Conservation (phyloP, 2,888 invertebrate genomes). For the Trichacis sp. region DNA sequence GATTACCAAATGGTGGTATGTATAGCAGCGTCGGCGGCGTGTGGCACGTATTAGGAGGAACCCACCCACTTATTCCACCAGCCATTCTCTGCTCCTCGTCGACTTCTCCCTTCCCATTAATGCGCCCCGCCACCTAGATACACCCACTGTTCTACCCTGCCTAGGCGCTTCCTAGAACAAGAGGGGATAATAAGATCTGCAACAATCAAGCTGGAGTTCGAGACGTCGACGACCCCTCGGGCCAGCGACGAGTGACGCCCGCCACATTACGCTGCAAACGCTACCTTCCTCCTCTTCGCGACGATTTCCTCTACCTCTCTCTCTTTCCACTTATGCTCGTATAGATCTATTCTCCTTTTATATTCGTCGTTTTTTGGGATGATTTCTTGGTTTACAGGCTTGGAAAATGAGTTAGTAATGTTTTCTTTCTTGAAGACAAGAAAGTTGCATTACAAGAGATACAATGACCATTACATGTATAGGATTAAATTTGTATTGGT, state of each 20-base stretch:
- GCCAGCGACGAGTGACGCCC: conserved; percentile 58
- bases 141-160: conserved; percentile 39
- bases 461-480: too few species aligned
- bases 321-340: background rate
- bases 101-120: conserved; percentile 39
- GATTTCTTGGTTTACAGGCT: too few species aligned
- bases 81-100: conserved; percentile 37
- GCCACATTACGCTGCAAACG: conserved; percentile 58
- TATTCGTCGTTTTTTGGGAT: too few species aligned
- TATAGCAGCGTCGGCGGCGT: conserved; percentile 11
- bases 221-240: conserved; percentile 53
- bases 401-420: too few species aligned
- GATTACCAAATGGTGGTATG: conserved; percentile 47
- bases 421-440: too few species aligned
- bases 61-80: conserved; percentile 33
- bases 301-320: conserved; percentile 21
- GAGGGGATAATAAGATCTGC: conserved; percentile 67
- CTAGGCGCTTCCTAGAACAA: conserved; percentile 51
- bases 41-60: conserved; percentile 33
- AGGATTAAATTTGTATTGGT: too few species aligned
- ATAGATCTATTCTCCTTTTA: background rate
- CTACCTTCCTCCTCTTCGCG: conserved; percentile 18
- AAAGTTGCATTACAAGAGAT: too few species aligned
- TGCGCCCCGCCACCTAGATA: conserved; percentile 35
- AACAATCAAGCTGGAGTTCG: conserved; percentile 61